These are phyloP conservation scores for Emys orbicularis DNA, from an alignment of 2,797 vertebrate genomes.

Conservation along the genomic window DNA sequence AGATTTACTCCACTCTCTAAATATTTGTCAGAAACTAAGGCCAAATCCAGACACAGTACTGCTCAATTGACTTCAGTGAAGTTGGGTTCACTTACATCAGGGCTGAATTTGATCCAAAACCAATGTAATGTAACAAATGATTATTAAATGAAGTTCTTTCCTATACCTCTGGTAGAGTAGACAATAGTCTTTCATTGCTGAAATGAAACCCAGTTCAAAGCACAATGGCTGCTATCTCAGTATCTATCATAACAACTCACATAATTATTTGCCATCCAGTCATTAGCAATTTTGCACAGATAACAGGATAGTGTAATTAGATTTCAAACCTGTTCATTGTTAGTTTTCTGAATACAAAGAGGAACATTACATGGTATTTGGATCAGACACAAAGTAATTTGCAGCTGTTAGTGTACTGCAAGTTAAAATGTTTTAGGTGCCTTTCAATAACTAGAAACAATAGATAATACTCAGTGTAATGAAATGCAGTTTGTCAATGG, in stretches of 20 bases:
- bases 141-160: background rate
- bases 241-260: background rate
- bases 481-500: background rate
- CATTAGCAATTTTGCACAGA: slow-evolving; percentile 30
- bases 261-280: background rate
- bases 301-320: slow-evolving; percentile 23
- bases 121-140: background rate
- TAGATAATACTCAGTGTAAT: background rate
- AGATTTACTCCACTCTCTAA: background rate
- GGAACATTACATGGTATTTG: background rate
- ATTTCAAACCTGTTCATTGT: background rate
- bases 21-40: background rate
- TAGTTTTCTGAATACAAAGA: background rate
- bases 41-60: background rate
- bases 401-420: background rate
- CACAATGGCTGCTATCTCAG: background rate
- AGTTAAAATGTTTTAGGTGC: background rate
- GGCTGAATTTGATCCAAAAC: background rate
- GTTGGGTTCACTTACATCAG: background rate
- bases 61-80: background rate
- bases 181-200: background rate
- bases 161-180: background rate
- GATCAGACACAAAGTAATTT: slow-evolving; percentile 9
- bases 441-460: background rate
- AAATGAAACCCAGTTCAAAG: background rate